Percentiles rank a stretch among this genome's conserved stretches.
phyloP scores from a whole-genome alignment of 2,113 vertebrate species.

The Pseudopipra pipra region DNA sequence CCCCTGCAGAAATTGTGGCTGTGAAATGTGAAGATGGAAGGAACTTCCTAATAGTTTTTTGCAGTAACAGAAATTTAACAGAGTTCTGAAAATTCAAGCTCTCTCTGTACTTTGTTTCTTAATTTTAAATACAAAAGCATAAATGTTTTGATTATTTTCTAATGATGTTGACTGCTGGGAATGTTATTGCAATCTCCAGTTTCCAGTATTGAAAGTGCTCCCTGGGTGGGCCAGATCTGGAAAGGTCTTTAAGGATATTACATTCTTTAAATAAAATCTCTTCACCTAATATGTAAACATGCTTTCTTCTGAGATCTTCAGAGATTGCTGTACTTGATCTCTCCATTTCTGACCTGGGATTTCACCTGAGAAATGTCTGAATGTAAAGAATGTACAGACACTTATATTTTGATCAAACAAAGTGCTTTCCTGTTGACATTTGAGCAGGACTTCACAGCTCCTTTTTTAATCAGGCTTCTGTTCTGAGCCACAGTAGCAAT shows the following conservation, averaged over 20 bases:
- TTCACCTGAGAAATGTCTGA: neutral
- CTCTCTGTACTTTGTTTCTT: neutral
- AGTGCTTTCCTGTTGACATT: neutral
- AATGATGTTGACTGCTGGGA: neutral
- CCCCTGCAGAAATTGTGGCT: neutral
- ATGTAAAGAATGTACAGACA: neutral
- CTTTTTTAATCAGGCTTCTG: neutral
- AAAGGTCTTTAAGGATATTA: conserved; percentile 8
- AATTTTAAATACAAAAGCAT: neutral
- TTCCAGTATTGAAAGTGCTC: neutral
- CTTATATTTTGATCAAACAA: neutral
- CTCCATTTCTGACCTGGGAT: neutral
- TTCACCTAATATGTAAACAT: neutral
- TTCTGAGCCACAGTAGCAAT: neutral
- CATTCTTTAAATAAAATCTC: neutral
- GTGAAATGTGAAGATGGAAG: neutral
- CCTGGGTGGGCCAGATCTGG: conserved; percentile 36
- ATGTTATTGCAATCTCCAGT: neutral
- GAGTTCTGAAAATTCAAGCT: neutral
- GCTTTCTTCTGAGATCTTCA: neutral
- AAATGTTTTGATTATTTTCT: conserved; percentile 27
- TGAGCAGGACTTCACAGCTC: neutral
- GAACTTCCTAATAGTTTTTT: neutral
- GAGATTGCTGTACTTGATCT: neutral
- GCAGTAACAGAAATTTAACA: neutral